Base-by-base conservation (phyloP, 2,888 invertebrate genomes). In the Acleris sparsana region DNA sequence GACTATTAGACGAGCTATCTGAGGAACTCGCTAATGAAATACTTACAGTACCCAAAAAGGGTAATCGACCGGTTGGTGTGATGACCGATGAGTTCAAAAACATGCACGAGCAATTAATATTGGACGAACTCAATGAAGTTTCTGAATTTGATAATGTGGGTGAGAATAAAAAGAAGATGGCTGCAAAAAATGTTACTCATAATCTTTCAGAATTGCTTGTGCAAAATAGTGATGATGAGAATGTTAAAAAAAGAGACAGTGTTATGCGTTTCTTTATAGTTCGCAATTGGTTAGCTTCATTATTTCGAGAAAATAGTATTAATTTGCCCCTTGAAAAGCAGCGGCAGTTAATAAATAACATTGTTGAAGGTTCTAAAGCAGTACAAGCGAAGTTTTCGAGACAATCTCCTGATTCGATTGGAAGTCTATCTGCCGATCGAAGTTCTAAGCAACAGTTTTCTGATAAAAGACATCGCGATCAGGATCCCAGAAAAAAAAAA, bases 1-100 rank as follows among this genome's bases (percentile, higher is more conserved):
- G n/a, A 5, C 55, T 59, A 52, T 33, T 72, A 5, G 67, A 67
- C 29, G 59, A 67, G 49, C 29, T 73, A 5, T 70, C 73, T 20
- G 64, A 71, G 25, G 63, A 71, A 33, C 66, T 82, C 17, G 69
- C 72, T n/a, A 43, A 66, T 46, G 64, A 71, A 51, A 58, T 75
- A 22, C 55, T 69, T n/a, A 53, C 44, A 16, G 18, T 73, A 67
- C 70, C 73, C 29, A 70, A 61, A 62, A 46, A 66, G 17, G 43
- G 4, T 39, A 44, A 53, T 13, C 53, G 61, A 65, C 44, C 33
- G 33, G 33, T 17, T n/a, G 60, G 49, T 57, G 49, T 6, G 9
- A 39, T 13, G 39, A 39, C 39, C 39, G 39, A 39, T 39, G 4
- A 39, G 1, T 9, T 39, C 13, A 39, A 13, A 13, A 3, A 39